Evolutionary conservation across 2,797 vertebrate genomes (phyloP), one percentile per base, ranked within the genome.

Genomic region (Halcyon badia): DNA sequence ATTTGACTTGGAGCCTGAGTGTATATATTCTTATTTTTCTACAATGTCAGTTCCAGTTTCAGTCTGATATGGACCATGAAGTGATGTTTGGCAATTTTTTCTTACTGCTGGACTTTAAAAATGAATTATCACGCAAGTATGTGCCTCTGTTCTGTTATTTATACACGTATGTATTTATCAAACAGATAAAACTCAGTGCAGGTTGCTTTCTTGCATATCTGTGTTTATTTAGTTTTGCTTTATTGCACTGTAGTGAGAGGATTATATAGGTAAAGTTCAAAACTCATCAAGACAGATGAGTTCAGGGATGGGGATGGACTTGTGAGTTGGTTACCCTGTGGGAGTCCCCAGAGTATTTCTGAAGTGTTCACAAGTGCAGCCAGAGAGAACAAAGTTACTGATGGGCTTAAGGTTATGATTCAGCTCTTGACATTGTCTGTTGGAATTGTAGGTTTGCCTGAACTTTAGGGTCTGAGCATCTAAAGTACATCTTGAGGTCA

Each of bases 111-210:
- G 33, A 37, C 35, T 62, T 61, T 0, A n/a, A 72, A 95, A 62
- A 14, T 16, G 73, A 83, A 35, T 91, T 80, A 26, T 16, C 14
- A 37, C 58, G 35, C 68, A 75, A 26, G n/a, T 49, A 1, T 20
- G 2, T 56, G 6, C 85, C 19, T 44, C 42, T 62, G 8, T 78
- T 83, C 35, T 82, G 41, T 46, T 65, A 64, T 46, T 90, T 54
- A 30, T n/a, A 49, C 2, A 4, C 0, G 0, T 28, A 25, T 4
- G 4, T 39, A 30, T 81, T 83, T 90, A 24, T 81, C 42, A 70
- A 54, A 54, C 20, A 19, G 48, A n/a, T 68, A 54, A 83, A 96
- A 72, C 22, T 64, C 31, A 4, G 20, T 39, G 17, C 31, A 46
- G 20, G 14, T 61, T 77, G 26, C 33, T 49, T 54, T 41, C 12